Evolutionary conservation across 2,113 vertebrate genomes (phyloP).

Genomic region (Oncorhynchus kisutch): DNA sequence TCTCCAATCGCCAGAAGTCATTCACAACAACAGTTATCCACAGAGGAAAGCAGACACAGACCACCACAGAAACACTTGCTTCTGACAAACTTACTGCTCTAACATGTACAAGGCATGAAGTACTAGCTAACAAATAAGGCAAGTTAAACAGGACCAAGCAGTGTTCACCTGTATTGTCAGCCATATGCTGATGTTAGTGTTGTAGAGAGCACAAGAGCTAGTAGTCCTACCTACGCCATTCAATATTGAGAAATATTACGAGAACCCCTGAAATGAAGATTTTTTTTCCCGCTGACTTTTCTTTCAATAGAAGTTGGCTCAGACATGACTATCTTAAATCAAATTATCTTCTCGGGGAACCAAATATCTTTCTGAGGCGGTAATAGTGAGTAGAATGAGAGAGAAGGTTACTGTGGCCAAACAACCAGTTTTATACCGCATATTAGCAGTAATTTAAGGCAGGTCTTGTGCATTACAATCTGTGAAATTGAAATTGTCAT

Average conservation of each 20-base stretch:
- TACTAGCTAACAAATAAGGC: conserved; percentile 46
- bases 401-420: conserved; percentile 45
- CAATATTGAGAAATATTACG: conserved; percentile 25
- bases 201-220: conserved; percentile 32
- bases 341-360: not conserved
- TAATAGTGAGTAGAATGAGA: conserved; percentile 15
- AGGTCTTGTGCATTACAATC: conserved; percentile 50
- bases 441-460: conserved; percentile 47
- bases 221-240: not conserved
- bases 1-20: conserved; percentile 26
- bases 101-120: conserved; percentile 31
- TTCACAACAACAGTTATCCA: conserved; percentile 29
- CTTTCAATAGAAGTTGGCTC: conserved; percentile 44
- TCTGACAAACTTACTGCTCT: conserved; percentile 38
- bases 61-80: not conserved
- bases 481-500: conserved; percentile 43
- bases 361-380: conserved; percentile 12
- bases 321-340: conserved; percentile 44
- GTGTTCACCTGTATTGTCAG: conserved; percentile 43
- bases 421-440: conserved; percentile 12
- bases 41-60: too few relatives aligned
- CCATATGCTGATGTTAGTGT: conserved; percentile 30
- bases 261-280: not conserved
- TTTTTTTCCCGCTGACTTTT: conserved; percentile 25
- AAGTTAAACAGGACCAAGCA: conserved; percentile 12